phyloP scores from a whole-genome alignment of 2,113 vertebrate genomes.

The Gobiocypris rarus region DNA sequence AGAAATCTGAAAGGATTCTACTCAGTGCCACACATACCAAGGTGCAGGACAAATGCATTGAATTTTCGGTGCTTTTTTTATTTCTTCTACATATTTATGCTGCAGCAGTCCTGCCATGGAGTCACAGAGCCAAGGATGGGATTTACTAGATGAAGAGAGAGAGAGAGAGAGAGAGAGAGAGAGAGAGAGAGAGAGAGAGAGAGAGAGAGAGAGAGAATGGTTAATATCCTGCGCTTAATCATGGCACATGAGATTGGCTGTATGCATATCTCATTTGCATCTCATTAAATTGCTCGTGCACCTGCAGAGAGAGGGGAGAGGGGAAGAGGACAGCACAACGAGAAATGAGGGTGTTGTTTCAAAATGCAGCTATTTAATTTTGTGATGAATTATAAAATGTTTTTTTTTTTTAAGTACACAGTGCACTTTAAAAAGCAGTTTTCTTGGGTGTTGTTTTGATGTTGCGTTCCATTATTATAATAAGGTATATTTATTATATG shows the following conservation, averaged over 20 bases:
- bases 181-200: slow-evolving; percentile 51
- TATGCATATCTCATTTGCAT: slow-evolving; percentile 93
- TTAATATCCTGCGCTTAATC: slow-evolving; percentile 90
- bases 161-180: not conserved
- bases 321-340: slow-evolving; percentile 23
- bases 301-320: slow-evolving; percentile 57
- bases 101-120: slow-evolving; percentile 44
- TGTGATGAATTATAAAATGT: not conserved
- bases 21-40: not conserved
- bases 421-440: not conserved
- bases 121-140: slow-evolving; percentile 48
- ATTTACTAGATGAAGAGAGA: slow-evolving; percentile 48
- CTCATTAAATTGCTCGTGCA: slow-evolving; percentile 82
- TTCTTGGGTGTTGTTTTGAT: not conserved
- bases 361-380: slow-evolving; percentile 6
- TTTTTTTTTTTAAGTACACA: not conserved
- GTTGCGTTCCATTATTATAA: not conserved
- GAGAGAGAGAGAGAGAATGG: slow-evolving; percentile 67
- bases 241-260: slow-evolving; percentile 88
- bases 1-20: slow-evolving; percentile 24
- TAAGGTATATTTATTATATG: too few relatives aligned
- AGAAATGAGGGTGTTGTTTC: slow-evolving; percentile 45
- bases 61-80: slow-evolving; percentile 10
- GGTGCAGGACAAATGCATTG: slow-evolving; percentile 47
- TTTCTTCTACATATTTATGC: slow-evolving; percentile 38